Conservation (phyloP, 2,113 vertebrate genomes). For the Hyperoodon ampullatus region DNA sequence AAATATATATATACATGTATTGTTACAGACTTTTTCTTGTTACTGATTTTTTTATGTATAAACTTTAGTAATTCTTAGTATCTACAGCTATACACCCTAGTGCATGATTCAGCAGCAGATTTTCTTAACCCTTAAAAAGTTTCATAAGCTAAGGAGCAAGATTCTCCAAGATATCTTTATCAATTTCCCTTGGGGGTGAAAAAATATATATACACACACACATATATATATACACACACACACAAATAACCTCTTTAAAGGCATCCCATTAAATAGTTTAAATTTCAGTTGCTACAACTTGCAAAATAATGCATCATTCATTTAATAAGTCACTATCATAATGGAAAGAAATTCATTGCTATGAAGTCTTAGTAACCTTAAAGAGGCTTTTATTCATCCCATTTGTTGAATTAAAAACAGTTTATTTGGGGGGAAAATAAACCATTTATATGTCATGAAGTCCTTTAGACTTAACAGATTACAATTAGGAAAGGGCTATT, state of each 20-base stretch:
- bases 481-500: neutral
- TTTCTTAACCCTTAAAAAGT: neutral
- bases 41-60: constrained; percentile 30
- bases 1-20: neutral
- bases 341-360: constrained; percentile 77
- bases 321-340: constrained; percentile 77
- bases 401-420: constrained; percentile 73
- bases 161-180: constrained; percentile 32
- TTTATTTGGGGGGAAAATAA: constrained; percentile 68
- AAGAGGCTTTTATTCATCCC: constrained; percentile 82
- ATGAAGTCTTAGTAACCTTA: constrained; percentile 74
- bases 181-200: neutral
- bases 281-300: constrained; percentile 74
- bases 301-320: constrained; percentile 65
- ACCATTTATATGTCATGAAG: constrained; percentile 72
- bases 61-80: neutral
- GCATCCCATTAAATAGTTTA: constrained; percentile 68
- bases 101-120: neutral
- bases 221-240: neutral
- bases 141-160: neutral
- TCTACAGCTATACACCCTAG: neutral
- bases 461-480: constrained; percentile 53
- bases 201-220: neutral
- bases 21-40: neutral
- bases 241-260: constrained; percentile 60